Evolutionary conservation across 2,113 vertebrate species (phyloP), one percentile per base, ranked within the genome.

Genomic region (Pterocles burchelli): DNA sequence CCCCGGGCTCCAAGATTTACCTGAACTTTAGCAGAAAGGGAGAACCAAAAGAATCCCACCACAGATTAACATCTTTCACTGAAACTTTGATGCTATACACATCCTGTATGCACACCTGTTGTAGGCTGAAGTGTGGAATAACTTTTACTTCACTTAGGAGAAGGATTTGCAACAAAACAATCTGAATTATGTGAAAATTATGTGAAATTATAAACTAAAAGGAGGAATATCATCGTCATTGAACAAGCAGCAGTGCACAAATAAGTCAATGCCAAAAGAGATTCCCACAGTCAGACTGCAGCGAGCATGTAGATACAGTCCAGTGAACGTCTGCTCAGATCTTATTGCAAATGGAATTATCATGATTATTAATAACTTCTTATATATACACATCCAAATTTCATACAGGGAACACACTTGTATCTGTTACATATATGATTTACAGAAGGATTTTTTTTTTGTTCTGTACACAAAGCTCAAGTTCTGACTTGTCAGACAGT

Each of bases 301-400:
- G 46, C 29, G n/a, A 29, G n/a, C 28, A 57, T 1, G 0, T 5
- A 45, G 22, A 41, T 28, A 25, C 0, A 63, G 17, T 16, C 4
- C 58, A 54, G 24, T 0, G 4, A 73, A 73, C 7, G 22, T 54
- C 51, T 55, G 51, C 26, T 77, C 54, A 89, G 17, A 76, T 76
- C 20, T 66, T 25, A 26, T 1, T 43, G 46, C 29, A 85, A 51
- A 77, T 26, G 3, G 3, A 13, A 17, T 68, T 61, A 46, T 4
- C 2, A 2, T 45, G 34, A 73, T 52, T 94, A 55, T 46, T 55
- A 85, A 80, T 36, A 17, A 59, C 49, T 57, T 31, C 16, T 36
- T 87, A 74, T 84, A 72, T 2, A 91, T 29, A 61, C 17, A 68
- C 7, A 24, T 31, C 5, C 52, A 57, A 85, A 88, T 89, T n/a